phyloP scores from a whole-genome alignment of 2,797 vertebrate species.

The Orientallactaga sibirica region DNA sequence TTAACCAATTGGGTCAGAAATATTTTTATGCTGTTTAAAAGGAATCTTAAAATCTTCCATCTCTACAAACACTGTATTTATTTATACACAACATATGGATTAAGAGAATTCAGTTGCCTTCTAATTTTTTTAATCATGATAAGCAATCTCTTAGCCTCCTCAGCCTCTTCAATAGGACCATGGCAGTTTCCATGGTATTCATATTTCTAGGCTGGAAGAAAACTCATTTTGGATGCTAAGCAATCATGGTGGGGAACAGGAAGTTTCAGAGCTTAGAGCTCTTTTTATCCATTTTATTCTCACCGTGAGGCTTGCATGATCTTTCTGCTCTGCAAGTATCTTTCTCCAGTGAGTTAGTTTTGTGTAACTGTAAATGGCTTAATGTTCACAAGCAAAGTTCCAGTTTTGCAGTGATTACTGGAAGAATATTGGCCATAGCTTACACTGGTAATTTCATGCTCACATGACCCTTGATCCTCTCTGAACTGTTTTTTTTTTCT shows the following conservation, averaged over 20 bases:
- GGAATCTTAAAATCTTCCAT: background rate
- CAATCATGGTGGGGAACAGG: background rate
- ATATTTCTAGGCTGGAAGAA: constrained; percentile 6
- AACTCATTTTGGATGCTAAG: background rate
- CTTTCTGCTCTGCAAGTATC: background rate
- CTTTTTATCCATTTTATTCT: background rate
- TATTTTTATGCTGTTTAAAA: constrained; percentile 21
- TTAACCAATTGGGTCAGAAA: background rate
- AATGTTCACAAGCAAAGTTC: constrained; percentile 51
- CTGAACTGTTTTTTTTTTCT: background rate
- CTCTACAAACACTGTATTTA: background rate
- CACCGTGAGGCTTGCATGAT: background rate
- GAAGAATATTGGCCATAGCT: constrained; percentile 19
- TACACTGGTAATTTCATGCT: constrained; percentile 48
- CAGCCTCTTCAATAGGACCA: background rate
- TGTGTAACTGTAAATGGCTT: constrained; percentile 43
- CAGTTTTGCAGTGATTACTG: constrained; percentile 13
- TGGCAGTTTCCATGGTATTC: background rate
- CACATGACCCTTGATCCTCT: background rate
- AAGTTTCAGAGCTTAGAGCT: background rate
- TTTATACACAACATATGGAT: background rate
- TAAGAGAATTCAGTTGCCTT: background rate
- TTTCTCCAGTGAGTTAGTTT: constrained; percentile 48
- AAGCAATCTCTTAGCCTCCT: background rate
- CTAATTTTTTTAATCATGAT: background rate